These are phyloP conservation scores for Netelia virgata DNA, from an alignment of 2,888 invertebrate genomes.

Conservation along the genomic window DNA sequence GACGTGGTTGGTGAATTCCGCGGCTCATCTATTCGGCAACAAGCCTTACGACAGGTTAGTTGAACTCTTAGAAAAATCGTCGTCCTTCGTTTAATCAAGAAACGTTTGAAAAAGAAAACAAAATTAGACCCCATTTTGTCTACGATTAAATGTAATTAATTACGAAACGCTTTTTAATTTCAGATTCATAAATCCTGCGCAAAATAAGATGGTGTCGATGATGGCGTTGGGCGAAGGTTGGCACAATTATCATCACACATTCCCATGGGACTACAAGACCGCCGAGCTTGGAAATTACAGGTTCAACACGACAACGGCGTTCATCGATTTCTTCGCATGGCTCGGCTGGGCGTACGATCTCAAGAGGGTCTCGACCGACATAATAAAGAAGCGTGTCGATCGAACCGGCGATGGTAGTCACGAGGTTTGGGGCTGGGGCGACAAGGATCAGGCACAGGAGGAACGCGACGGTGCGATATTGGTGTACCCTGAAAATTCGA, in stretches of 20 bases:
- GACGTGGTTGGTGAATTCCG: slow-evolving; percentile 96
- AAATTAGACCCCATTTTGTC: too few relatives aligned
- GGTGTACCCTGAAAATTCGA: slow-evolving; percentile 66
- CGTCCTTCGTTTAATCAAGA: too few relatives aligned
- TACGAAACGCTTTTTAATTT: too few relatives aligned
- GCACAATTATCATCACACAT: slow-evolving; percentile 98
- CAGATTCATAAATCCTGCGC: slow-evolving; percentile 92
- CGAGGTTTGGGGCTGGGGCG: slow-evolving; percentile 90
- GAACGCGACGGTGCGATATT: slow-evolving; percentile 76
- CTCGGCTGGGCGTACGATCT: slow-evolving; percentile 95
- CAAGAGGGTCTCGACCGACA: slow-evolving; percentile 91
- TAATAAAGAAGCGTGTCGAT: slow-evolving; percentile 89
- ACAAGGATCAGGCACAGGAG: slow-evolving; percentile 82
- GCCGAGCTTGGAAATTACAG: slow-evolving; percentile 90
- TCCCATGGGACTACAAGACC: slow-evolving; percentile 97
- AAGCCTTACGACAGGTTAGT: slow-evolving; percentile 91
- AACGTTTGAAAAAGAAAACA: too few relatives aligned
- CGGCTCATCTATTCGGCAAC: slow-evolving; percentile 92
- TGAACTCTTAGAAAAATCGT: not conserved
- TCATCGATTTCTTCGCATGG: slow-evolving; percentile 90
- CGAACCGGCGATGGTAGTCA: slow-evolving; percentile 92
- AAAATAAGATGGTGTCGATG: slow-evolving; percentile 91
- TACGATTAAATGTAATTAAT: too few relatives aligned
- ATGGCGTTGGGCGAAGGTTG: slow-evolving; percentile 94
- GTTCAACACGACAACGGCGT: slow-evolving; percentile 86